Conservation (phyloP, 2,797 vertebrate species). For the Garrulus glandarius region DNA sequence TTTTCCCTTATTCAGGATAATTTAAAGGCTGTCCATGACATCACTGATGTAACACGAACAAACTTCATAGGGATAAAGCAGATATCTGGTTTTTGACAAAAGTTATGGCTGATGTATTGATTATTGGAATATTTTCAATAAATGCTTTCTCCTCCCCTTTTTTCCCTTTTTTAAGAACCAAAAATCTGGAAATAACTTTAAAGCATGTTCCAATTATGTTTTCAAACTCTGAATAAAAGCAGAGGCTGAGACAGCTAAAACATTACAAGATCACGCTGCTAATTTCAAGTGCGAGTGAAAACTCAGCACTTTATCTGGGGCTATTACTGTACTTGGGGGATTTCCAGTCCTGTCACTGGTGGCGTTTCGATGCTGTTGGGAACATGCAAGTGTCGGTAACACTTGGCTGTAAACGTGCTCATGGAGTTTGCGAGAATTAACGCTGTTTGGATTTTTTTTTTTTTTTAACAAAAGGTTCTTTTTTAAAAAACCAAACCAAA, state of each 20-base stretch:
- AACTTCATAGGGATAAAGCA: neutral
- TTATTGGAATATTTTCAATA: neutral
- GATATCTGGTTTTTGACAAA: neutral
- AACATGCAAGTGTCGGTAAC: fast-evolving
- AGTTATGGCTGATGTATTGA: neutral
- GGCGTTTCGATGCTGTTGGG: neutral
- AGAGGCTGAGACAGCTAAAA: neutral
- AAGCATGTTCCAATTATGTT: neutral
- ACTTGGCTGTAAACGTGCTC: neutral
- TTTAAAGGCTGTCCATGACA: neutral
- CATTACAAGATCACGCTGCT: fast-evolving
- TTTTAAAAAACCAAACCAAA: neutral
- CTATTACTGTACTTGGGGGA: fast-evolving
- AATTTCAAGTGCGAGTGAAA: neutral
- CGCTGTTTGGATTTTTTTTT: too few relatives aligned
- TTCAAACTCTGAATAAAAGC: neutral
- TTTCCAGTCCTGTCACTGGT: neutral
- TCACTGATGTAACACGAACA: neutral
- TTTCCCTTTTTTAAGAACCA: neutral
- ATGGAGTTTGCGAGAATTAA: neutral
- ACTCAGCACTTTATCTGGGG: neutral
- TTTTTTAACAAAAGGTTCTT: neutral
- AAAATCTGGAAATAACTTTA: neutral
- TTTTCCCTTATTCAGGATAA: neutral
- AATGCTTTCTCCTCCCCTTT: fast-evolving